phyloP scores from a whole-genome alignment of 2,113 vertebrate genomes.

The Paraplagusia blochii region DNA sequence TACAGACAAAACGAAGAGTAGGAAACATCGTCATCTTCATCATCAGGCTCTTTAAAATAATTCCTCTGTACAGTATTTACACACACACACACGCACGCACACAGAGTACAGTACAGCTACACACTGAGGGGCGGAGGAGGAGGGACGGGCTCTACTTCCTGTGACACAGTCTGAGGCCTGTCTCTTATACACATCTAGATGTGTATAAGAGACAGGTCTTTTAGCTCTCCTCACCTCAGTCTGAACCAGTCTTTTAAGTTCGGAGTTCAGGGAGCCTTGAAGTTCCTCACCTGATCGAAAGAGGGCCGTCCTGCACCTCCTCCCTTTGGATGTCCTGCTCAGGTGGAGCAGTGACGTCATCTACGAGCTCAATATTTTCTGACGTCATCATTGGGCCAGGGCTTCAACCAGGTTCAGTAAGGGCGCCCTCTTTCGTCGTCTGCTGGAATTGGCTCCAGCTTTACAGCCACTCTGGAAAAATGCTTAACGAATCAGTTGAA shows the following conservation, averaged over 20 bases:
- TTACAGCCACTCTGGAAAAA: no score
- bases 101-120: slow-evolving; percentile 52
- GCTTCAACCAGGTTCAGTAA: no score
- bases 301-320: slow-evolving; percentile 58
- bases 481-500: no score
- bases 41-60: slow-evolving; percentile 86
- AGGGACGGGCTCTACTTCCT: slow-evolving; percentile 6
- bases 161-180: slow-evolving; percentile 16
- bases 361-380: slow-evolving; percentile 52
- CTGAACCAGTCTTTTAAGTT: no score
- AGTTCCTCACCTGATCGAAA: slow-evolving; percentile 60
- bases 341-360: slow-evolving; percentile 46
- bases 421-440: no score
- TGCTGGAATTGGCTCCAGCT: no score
- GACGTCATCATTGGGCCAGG: slow-evolving; percentile 49
- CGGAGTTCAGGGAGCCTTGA: not conserved
- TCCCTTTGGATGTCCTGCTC: slow-evolving; percentile 55
- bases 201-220: no score
- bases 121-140: slow-evolving; percentile 42
- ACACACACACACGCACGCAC: slow-evolving; percentile 63
- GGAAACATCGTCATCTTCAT: slow-evolving; percentile 66
- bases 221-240: no score
- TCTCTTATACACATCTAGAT: no score
- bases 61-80: slow-evolving; percentile 97
- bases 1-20: slow-evolving; percentile 65